A percentile compares a stretch with the other conserved stretches of the same genome.
phyloP scores from a whole-genome alignment of 2,888 invertebrate genomes.

The Sesia bembeciformis region DNA sequence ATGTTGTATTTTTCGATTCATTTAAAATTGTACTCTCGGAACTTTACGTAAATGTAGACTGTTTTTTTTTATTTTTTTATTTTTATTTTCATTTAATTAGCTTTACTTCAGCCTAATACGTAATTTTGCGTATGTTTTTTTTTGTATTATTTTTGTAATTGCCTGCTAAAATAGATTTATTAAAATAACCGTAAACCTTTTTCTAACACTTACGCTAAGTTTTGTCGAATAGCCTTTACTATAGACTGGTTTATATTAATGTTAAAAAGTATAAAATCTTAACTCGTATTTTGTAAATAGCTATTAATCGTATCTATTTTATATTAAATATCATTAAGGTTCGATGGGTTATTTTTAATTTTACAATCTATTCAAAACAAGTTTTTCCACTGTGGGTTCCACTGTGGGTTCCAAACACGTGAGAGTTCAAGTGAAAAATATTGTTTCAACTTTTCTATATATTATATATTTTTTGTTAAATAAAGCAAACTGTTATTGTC shows the following conservation, averaged over 20 bases:
- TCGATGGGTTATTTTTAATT: conserved; percentile 72
- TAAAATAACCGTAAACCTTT: conserved; percentile 26
- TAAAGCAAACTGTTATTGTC: conserved; percentile 75
- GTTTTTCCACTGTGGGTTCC: conserved; percentile 58
- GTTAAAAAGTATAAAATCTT: conserved; percentile 37
- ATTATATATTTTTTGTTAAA: conserved; percentile 75
- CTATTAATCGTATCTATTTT: conserved; percentile 73
- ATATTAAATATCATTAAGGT: conserved; percentile 69
- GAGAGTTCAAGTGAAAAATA: conserved; percentile 53
- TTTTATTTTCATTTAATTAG: conserved; percentile 8
- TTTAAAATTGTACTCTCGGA: neutral
- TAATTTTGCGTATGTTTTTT: conserved; percentile 8
- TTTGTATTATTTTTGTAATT: conserved; percentile 27
- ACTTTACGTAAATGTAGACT: neutral
- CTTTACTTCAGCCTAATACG: conserved; percentile 4
- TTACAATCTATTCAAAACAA: conserved; percentile 67
- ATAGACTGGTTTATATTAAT: conserved; percentile 73
- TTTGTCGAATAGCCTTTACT: conserved; percentile 66
- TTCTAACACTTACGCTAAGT: conserved; percentile 68
- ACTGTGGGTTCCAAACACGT: conserved; percentile 28
- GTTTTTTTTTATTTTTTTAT: conserved; percentile 11
- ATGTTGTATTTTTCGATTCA: neutral
- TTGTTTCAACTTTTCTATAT: conserved; percentile 64
- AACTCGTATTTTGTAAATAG: conserved; percentile 74
- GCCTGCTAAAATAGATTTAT: conserved; percentile 56